Base-by-base conservation (phyloP, 1,140 invertebrate species). In the Papilio glaucus region DNA sequence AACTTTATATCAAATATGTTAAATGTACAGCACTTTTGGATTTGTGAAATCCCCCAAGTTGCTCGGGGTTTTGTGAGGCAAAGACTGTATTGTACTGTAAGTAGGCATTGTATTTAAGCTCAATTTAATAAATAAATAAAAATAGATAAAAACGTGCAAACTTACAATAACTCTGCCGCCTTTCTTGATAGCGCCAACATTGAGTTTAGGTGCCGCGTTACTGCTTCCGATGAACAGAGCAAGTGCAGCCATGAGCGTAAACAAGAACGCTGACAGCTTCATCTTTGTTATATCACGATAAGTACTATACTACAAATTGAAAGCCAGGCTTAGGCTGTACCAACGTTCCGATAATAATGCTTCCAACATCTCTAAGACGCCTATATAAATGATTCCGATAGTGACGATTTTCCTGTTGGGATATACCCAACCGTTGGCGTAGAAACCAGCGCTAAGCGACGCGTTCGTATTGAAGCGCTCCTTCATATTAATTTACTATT, bases 131-230 rank as follows among this genome's bases (percentile, higher is more conserved):
- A n/a, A n/a, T n/a, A n/a, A n/a, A n/a, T 53, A 53, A 26, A 12
- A 53, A 10, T 4, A 8, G n/a, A 33, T 7, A 33, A 61, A 62
- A 18, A 15, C 7, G 10, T 45, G n/a, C 33, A 33, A 49, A 86
- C 84, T 84, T 69, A 86, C 84, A 71, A 84, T 78, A 18, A 74
- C 73, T 39, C 72, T 76, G 13, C 73, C 78, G 4, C 81, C 80
- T 29, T 83, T 85, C 62, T 76, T 84, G 13, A 86, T 74, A 6
- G 79, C 75, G 12, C 72, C 77, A 0, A 77, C 65, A 12, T 69
- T 76, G 15, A 79, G 71, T 75, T 82, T 85, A 24, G 82, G 80
- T 9, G 70, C 68, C 9, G 79, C 82, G 0, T 71, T 72, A 8
- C 29, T 74, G 9, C 61, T 41, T 8, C 75, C 77, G 8, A 73